These are phyloP conservation scores for Drosophila serrata DNA, from an alignment of 1,140 invertebrate genomes.

Conservation along the genomic window DNA sequence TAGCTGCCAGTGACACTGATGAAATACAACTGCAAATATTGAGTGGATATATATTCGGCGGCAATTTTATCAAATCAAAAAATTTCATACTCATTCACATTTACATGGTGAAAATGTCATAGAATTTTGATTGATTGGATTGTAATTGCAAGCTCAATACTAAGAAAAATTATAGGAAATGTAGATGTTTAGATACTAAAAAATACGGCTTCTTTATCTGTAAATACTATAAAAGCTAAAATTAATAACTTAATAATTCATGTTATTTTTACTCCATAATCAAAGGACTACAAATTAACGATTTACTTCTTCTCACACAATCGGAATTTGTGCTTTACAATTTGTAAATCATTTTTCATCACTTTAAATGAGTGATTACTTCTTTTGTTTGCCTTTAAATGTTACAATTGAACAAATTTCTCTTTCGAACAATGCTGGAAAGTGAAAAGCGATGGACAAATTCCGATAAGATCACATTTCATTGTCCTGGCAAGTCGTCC, in stretches of 20 bases:
- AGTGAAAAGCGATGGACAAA: conserved; percentile 18
- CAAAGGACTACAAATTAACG: neutral
- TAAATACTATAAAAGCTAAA: too few species aligned
- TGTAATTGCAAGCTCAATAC: neutral
- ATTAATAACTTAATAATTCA: neutral
- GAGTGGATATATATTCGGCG: neutral
- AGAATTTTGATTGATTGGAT: conserved; percentile 13
- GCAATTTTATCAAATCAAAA: conserved; percentile 13
- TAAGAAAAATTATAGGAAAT: too few species aligned
- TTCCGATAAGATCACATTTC: conserved; percentile 29
- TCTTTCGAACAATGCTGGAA: conserved; percentile 6
- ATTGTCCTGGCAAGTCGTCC: conserved; percentile 18
- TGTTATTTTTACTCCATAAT: neutral
- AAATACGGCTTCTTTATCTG: too few species aligned
- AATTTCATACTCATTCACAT: neutral
- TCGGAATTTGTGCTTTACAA: neutral
- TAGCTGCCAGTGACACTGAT: conserved; percentile 18
- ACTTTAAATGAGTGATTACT: conserved; percentile 8
- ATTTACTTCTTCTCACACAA: neutral
- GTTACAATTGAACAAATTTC: conserved; percentile 1
- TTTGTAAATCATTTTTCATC: conserved; percentile 4
- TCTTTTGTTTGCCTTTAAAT: conserved; percentile 11
- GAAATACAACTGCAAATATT: conserved; percentile 22
- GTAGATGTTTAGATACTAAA: too few species aligned
- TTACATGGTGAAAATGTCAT: neutral